phyloP scores from a whole-genome alignment of 30 jellyfish, hydroid and myxozoan species.

The Cassiopea andromeda region DNA sequence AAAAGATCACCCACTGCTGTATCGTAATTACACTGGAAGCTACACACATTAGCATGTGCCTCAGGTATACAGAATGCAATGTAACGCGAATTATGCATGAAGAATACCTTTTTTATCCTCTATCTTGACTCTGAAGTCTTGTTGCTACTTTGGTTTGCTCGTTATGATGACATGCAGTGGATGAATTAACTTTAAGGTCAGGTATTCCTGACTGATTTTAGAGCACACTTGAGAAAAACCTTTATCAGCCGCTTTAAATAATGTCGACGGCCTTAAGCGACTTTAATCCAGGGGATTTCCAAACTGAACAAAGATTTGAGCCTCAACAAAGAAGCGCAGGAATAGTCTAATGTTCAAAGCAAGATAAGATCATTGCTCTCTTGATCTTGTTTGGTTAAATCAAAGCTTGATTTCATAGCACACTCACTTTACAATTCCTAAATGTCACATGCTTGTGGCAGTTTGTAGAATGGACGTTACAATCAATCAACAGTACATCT shows the following conservation, averaged over 20 bases:
- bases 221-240: slow-evolving; percentile 21
- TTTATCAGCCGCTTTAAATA: slow-evolving; percentile 13
- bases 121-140: background rate
- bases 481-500: background rate
- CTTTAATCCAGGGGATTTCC: slow-evolving; percentile 42
- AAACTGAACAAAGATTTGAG: slow-evolving; percentile 54
- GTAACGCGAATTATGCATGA: too few relatives aligned
- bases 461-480: background rate
- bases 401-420: slow-evolving; percentile 22
- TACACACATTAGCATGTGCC: background rate
- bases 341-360: slow-evolving; percentile 30
- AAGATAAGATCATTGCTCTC: slow-evolving; percentile 46
- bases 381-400: slow-evolving; percentile 54
- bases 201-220: slow-evolving; percentile 18
- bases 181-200: background rate
- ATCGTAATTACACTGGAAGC: background rate
- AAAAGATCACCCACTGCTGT: too few relatives aligned
- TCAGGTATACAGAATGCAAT: background rate
- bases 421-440: background rate
- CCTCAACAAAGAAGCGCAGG: slow-evolving; percentile 60
- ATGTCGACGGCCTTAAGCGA: slow-evolving; percentile 14
- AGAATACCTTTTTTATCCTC: background rate
- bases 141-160: background rate
- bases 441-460: slow-evolving; percentile 7
- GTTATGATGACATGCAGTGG: background rate